Evolutionary conservation across 1,140 invertebrate genomes (phyloP), one percentile per base, ranked within the genome.

Genomic region (Atta cephalotes): DNA sequence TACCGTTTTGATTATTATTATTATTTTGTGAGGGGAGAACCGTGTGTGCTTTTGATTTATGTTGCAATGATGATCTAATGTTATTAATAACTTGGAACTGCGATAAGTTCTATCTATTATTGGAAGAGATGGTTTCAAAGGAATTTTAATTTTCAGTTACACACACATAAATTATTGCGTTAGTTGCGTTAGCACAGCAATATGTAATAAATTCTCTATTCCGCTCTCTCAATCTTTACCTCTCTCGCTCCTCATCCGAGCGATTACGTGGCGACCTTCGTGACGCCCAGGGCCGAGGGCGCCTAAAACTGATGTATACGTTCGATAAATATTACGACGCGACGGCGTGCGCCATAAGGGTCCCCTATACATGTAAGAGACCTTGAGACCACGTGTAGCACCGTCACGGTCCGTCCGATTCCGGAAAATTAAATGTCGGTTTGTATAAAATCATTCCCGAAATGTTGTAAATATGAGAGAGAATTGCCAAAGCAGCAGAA

Each of bases 251-350:
- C 62, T 21, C 87, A 18, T 58, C 35, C 35, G 86, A 88, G 58
- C 84, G 77, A 86, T 93, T 91, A 90, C 86, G 86, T 86, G 90
- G 90, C 76, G 93, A 91, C 94, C 94, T 94, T 94, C 92, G 89
- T 66, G n/a, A 53, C 71, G 70, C 91, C 88, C 92, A 91, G 89
- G 91, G 90, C 89, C 93, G 93, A 94, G 93, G 94, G 93, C 93
- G 39, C 39, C 39, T 93, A 93, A 94, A 93, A 93, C 65, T 79
- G 81, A 70, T 70, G 79, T 86, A 68, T 72, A 90, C 84, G 85
- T 70, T 85, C 89, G 82, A 91, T 90, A 91, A 90, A 91, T 89
- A 91, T 92, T 88, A 82, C 84, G 82, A 90, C 77, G 70, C 80
- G 79, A 90, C 77, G 70, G 66, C 51, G 56, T 49, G 66, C 53